These are phyloP conservation scores for Limosa lapponica DNA, from an alignment of 2,797 vertebrate genomes.

Conservation along the genomic window DNA sequence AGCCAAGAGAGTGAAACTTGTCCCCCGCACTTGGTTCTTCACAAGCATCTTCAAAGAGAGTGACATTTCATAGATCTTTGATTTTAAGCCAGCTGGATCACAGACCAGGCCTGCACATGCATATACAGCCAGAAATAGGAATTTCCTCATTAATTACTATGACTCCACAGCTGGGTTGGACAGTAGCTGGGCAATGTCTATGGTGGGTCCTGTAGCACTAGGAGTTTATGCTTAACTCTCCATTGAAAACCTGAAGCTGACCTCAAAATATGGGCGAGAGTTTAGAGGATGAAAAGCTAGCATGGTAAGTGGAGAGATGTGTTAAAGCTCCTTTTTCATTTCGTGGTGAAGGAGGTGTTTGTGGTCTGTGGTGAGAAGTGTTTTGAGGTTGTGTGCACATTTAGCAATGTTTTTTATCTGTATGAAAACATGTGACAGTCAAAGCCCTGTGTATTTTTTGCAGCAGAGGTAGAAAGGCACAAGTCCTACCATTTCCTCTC, in stretches of 20 bases:
- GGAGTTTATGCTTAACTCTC: background rate
- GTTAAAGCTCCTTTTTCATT: background rate
- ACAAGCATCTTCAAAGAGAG: background rate
- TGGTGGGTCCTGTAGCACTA: background rate
- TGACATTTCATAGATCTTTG: background rate
- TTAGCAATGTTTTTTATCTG: background rate
- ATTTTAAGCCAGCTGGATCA: background rate
- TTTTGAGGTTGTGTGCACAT: background rate
- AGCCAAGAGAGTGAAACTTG: background rate
- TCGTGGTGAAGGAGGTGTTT: background rate
- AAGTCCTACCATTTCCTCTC: constrained; percentile 21
- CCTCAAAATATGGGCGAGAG: background rate
- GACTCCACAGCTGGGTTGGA: background rate
- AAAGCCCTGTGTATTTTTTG: background rate
- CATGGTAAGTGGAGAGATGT: background rate
- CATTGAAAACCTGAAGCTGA: background rate
- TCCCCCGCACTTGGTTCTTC: fast-evolving
- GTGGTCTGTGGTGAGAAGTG: constrained; percentile 23
- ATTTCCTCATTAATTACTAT: background rate
- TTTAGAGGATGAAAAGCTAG: background rate
- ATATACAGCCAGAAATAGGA: background rate
- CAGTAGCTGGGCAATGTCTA: background rate
- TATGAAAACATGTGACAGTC: background rate
- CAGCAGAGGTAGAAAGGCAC: background rate
- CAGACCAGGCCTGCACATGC: background rate